phyloP scores from a whole-genome alignment of 2,113 vertebrate species.

The Athene noctua region DNA sequence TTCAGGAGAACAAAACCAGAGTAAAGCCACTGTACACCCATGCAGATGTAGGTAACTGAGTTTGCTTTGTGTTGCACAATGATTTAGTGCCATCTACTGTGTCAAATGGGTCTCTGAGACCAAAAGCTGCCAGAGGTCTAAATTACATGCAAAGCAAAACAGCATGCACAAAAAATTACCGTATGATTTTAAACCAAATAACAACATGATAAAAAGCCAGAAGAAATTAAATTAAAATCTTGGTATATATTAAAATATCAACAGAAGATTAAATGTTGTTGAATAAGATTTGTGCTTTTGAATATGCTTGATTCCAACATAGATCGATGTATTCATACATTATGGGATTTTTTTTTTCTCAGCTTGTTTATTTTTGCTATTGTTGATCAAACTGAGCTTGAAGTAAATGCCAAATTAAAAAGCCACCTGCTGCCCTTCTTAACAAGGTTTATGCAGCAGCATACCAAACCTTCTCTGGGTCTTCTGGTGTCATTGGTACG shows the following conservation, averaged over 20 bases:
- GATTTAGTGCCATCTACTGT: slow-evolving; percentile 58
- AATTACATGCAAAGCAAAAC: neutral
- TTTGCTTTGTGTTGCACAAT: neutral
- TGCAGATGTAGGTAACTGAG: neutral
- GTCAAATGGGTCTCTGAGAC: neutral
- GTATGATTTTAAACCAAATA: neutral
- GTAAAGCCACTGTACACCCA: neutral
- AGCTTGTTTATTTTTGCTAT: neutral
- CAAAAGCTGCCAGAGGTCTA: neutral
- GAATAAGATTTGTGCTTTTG: neutral
- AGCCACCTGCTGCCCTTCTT: neutral
- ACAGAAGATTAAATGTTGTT: neutral
- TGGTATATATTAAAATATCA: neutral
- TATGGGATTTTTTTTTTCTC: neutral
- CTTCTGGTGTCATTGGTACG: neutral
- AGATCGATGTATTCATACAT: neutral
- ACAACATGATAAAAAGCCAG: neutral
- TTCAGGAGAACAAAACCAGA: neutral
- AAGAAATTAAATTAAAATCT: neutral
- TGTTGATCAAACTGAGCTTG: neutral
- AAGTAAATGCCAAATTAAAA: neutral
- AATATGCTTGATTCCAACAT: neutral
- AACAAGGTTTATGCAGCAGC: neutral
- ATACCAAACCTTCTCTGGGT: neutral
- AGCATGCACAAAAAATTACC: neutral